These are phyloP conservation scores for Desmodus rotundus DNA, from an alignment of 2,113 vertebrate genomes.

Conservation along the genomic window DNA sequence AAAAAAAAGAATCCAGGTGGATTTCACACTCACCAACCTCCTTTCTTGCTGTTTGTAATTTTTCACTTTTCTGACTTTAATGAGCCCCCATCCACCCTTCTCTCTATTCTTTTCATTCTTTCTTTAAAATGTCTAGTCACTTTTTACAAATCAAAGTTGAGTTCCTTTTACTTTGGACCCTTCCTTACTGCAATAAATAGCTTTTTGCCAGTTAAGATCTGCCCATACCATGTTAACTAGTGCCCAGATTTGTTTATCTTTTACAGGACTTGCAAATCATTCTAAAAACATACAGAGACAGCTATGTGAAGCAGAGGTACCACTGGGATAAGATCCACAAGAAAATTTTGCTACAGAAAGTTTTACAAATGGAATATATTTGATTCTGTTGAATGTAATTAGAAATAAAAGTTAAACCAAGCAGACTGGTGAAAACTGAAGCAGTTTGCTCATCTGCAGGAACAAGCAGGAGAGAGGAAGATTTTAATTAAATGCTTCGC, in stretches of 20 bases:
- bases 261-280: not conserved
- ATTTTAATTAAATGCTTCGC: not conserved
- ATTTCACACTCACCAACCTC: not conserved
- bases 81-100: not conserved
- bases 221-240: not conserved
- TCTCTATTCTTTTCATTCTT: not conserved
- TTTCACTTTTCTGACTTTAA: not conserved
- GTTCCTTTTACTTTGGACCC: not conserved
- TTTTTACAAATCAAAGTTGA: not conserved
- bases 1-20: not conserved
- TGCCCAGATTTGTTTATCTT: not conserved
- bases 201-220: not conserved
- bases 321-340: not conserved
- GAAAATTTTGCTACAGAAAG: not conserved
- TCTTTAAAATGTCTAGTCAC: not conserved
- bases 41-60: not conserved
- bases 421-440: not conserved
- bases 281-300: not conserved
- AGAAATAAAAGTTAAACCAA: not conserved
- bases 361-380: not conserved
- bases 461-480: not conserved
- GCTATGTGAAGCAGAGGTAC: not conserved
- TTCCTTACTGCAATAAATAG: not conserved
- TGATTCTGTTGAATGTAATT: not conserved
- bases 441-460: not conserved